A percentile compares a stretch with the other conserved stretches of the same genome.
Conservation (phyloP, 2,113 vertebrate genomes). For the Rhea pennata region DNA sequence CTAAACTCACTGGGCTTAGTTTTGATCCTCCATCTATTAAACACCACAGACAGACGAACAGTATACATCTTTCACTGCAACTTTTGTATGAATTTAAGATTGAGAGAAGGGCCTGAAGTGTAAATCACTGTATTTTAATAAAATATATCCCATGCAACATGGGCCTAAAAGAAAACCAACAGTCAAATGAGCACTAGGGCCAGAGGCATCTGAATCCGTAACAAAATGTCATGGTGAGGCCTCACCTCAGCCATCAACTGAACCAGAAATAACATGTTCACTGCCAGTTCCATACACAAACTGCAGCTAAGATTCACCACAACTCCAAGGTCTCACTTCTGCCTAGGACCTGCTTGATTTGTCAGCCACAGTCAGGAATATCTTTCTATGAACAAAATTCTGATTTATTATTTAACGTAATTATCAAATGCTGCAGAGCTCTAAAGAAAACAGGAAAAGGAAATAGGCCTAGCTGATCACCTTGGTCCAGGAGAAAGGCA, state of each 20-base stretch:
- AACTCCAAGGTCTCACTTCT: not conserved
- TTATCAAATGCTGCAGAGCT: not conserved
- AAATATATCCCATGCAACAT: not conserved
- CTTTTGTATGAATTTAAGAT: not conserved
- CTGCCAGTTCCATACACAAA: not conserved
- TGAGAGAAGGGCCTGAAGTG: not conserved
- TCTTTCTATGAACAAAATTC: not conserved
- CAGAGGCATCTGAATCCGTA: not conserved
- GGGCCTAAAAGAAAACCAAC: not conserved
- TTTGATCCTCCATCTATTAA: not conserved
- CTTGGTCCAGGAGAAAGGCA: not conserved
- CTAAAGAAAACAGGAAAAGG: not conserved
- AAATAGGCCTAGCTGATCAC: not conserved
- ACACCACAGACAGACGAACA: not conserved
- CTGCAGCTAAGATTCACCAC: not conserved
- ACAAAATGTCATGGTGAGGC: not conserved
- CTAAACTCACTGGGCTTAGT: not conserved
- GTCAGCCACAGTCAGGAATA: not conserved
- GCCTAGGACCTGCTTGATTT: not conserved
- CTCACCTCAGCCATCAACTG: not conserved
- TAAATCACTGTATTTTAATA: not conserved
- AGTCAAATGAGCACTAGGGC: not conserved
- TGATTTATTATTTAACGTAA: not conserved
- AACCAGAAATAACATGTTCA: not conserved
- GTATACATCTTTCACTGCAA: fast-evolving